Base-by-base conservation (phyloP, 2,888 invertebrate genomes). In the Leucophenga montana region DNA sequence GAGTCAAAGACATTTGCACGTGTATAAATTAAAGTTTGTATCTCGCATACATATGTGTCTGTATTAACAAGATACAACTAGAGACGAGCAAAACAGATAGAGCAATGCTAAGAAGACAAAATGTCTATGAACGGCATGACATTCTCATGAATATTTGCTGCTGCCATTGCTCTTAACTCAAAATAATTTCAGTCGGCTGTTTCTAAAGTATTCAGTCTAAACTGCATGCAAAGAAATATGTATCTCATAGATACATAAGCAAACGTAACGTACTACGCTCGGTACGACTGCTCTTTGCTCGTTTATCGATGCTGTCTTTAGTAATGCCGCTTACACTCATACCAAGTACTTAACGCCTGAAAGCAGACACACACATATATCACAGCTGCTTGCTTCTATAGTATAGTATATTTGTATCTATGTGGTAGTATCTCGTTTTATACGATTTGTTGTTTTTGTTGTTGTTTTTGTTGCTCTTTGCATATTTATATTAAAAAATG, bases 91-190 rank as follows among this genome's bases (percentile, higher is more conserved):
- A n/a, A n/a, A n/a, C n/a, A n/a, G n/a, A n/a, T n/a, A n/a, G n/a
- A n/a, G n/a, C n/a, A n/a, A n/a, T n/a, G n/a, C n/a, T n/a, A n/a
- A 20, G 39, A 50, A 66, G 59, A 62, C 54, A 53, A 67, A 67
- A 66, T 68, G 53, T 61, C 68, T 69, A 65, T 69, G 59, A 69
- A 64, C 69, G 57, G 71, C 72, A 78, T 73, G 77, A 78, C 78
- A 81, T 67, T 71, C 83, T 84, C 83, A 78, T 81, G 81, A 81
- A 81, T 81, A 84, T 84, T 83, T 81, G 72, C 75, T 71, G 27
- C 27, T 27, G 61, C 69, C 57, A 59, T 68, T 72, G 67, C 65
- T 72, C 50, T 48, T 48, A 16, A n/a, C 27, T 2, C 4, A 27
- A 39, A 11, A 39, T 8, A 8, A 39, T 8, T 39, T 39, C 8